Conservation (phyloP, 2,113 vertebrate species). For the Vireo altiloquus region DNA sequence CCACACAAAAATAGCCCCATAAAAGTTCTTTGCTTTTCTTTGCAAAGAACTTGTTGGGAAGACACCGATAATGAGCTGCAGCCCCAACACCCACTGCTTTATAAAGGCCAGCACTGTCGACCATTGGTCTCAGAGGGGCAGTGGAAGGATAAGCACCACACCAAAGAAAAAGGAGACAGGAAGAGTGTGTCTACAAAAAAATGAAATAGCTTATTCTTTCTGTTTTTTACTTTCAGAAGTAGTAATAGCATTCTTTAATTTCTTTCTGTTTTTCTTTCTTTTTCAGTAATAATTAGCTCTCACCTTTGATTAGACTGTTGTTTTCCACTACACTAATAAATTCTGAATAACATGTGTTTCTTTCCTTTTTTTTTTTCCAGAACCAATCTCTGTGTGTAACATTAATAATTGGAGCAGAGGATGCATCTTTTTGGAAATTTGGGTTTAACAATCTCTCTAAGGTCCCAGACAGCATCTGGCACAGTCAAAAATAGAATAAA, state of each 20-base stretch:
- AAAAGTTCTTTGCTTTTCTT: neutral
- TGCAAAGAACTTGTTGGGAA: neutral
- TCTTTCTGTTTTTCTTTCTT: neutral
- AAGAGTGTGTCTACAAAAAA: neutral
- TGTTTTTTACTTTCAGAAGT: neutral
- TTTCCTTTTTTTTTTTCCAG: neutral
- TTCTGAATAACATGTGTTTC: neutral
- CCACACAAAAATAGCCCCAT: neutral
- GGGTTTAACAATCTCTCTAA: neutral
- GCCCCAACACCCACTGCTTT: rapidly evolving
- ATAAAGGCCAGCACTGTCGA: neutral
- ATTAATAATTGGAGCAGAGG: neutral
- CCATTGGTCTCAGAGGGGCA: neutral
- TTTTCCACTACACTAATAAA: neutral
- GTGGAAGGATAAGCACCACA: neutral
- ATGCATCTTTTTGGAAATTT: neutral
- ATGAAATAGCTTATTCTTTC: neutral
- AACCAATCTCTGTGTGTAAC: neutral
- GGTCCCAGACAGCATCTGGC: neutral
- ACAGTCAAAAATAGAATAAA: conserved; percentile 42
- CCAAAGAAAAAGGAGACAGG: neutral
- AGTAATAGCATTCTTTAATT: neutral
- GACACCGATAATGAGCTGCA: rapidly evolving
- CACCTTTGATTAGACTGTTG: neutral
- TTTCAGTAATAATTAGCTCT: neutral